Conservation (phyloP, 2,888 invertebrate species). For the Shargacucullia verbasci region DNA sequence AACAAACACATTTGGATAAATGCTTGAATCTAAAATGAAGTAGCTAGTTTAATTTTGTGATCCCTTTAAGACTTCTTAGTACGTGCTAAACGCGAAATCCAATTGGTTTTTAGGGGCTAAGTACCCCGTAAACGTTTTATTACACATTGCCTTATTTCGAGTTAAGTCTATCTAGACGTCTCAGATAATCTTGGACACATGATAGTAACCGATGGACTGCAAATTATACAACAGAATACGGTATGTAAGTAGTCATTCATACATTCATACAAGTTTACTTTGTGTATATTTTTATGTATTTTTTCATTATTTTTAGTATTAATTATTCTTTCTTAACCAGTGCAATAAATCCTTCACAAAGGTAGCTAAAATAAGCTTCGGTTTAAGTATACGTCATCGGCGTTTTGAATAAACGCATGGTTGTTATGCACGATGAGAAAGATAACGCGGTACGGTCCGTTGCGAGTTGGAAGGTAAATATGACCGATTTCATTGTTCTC, state of each 20-base stretch:
- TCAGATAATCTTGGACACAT: constrained; percentile 35
- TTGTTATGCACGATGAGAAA: constrained; percentile 83
- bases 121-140: constrained; percentile 58
- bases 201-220: constrained; percentile 21
- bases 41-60: constrained; percentile 62
- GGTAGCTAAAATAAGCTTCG: constrained; percentile 80
- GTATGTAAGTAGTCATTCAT: too few species aligned
- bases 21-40: constrained; percentile 57
- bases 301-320: not conserved
- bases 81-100: constrained; percentile 72
- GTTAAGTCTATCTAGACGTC: constrained; percentile 44
- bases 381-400: constrained; percentile 80
- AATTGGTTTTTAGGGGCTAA: constrained; percentile 75
- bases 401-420: constrained; percentile 81
- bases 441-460: constrained; percentile 85
- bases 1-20: constrained; percentile 43
- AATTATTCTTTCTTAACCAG: constrained; percentile 3
- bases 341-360: constrained; percentile 74
- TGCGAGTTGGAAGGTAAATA: constrained; percentile 86
- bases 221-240: not conserved
- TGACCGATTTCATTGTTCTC: constrained; percentile 89
- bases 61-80: constrained; percentile 62
- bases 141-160: constrained; percentile 54
- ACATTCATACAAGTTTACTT: too few species aligned
- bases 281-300: too few species aligned